These are phyloP conservation scores for Fissipunctia ypsillon DNA, from an alignment of 2,888 invertebrate species.

Conservation along the genomic window DNA sequence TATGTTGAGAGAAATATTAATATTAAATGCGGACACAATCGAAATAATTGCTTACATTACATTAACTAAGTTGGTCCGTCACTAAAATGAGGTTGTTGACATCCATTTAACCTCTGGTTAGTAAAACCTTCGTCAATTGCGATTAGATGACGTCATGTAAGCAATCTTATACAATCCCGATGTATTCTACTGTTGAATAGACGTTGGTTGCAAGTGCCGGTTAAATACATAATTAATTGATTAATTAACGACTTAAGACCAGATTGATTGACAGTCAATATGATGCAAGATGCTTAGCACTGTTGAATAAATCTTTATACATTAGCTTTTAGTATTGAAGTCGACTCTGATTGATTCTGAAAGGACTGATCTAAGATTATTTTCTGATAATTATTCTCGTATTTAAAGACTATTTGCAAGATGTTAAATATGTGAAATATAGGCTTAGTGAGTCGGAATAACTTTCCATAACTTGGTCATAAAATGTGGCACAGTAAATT, in stretches of 20 bases:
- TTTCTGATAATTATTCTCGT: conserved; percentile 23
- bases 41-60: conserved; percentile 60
- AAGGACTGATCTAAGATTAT: conserved; percentile 26
- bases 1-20: conserved; percentile 53
- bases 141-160: conserved; percentile 58
- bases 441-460: conserved; percentile 38
- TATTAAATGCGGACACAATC: conserved; percentile 64
- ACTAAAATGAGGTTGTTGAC: conserved; percentile 47
- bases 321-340: conserved; percentile 33
- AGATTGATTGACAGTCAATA: conserved; percentile 54
- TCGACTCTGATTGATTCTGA: conserved; percentile 41
- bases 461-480: conserved; percentile 48
- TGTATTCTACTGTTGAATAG: conserved; percentile 61
- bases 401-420: conserved; percentile 14
- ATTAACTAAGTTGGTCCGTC: conserved; percentile 19
- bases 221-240: conserved; percentile 57
- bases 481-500: conserved; percentile 53
- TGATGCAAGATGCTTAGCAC: conserved; percentile 47
- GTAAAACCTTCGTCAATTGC: conserved; percentile 37
- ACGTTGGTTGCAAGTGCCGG: conserved; percentile 37
- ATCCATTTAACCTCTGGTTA: conserved; percentile 44
- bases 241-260: conserved; percentile 53
- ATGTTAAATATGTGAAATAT: conserved; percentile 24
- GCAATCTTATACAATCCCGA: conserved; percentile 58
- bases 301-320: conserved; percentile 52